phyloP scores from a whole-genome alignment of 1,140 invertebrate species.

The Panulirus ornatus region DNA sequence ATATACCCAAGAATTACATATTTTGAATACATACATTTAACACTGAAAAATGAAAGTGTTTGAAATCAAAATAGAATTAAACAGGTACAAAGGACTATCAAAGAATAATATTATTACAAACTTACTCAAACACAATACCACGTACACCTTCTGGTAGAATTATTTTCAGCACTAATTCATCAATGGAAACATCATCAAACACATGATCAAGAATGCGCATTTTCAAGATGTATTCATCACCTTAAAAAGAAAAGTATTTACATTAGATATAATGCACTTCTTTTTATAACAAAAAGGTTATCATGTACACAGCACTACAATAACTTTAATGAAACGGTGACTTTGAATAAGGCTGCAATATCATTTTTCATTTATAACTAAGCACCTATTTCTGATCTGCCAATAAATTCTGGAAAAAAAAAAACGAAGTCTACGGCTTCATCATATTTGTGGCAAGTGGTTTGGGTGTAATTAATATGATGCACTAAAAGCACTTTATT shows the following conservation, averaged over 20 bases:
- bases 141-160: constrained; percentile 96
- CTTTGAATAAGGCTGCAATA: too few species aligned
- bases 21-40: neutral
- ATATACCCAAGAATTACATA: neutral
- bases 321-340: too few species aligned
- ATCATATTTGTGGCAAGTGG: too few species aligned
- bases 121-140: constrained; percentile 85
- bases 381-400: too few species aligned
- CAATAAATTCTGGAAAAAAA: too few species aligned
- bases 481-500: too few species aligned
- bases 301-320: too few species aligned
- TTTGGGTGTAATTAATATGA: too few species aligned
- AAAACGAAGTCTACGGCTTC: too few species aligned
- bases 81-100: neutral
- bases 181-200: constrained; percentile 97
- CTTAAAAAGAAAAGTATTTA: constrained; percentile 76
- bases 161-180: constrained; percentile 92
- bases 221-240: constrained; percentile 89
- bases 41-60: neutral
- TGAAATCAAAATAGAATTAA: neutral
- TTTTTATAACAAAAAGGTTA: too few species aligned
- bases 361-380: too few species aligned
- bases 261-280: neutral
- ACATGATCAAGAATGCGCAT: constrained; percentile 97
- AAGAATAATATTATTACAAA: neutral